These are phyloP conservation scores for Epistrophe eligans DNA, from an alignment of 2,888 invertebrate species.

Conservation along the genomic window DNA sequence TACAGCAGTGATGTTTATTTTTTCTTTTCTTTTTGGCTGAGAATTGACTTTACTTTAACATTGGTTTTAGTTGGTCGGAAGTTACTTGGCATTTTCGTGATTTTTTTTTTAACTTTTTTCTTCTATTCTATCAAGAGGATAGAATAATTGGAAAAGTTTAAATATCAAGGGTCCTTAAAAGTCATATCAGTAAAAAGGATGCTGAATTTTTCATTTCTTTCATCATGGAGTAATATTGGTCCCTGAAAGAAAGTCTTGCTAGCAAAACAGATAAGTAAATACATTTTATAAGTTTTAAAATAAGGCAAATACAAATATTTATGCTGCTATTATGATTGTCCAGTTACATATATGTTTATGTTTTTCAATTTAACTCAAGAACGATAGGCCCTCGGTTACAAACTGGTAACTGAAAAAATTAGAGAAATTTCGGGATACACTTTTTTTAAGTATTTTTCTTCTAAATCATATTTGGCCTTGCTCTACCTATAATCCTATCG, in stretches of 20 bases:
- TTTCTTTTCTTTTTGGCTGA: conserved; percentile 1
- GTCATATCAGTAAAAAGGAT: neutral
- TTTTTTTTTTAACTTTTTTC: neutral
- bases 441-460: no score
- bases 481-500: no score
- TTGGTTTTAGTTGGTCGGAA: conserved; percentile 4
- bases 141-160: conserved; percentile 66
- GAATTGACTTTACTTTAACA: conserved; percentile 33
- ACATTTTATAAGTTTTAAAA: no score
- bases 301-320: no score
- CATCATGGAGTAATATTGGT: neutral
- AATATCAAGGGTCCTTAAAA: conserved; percentile 52
- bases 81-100: conserved; percentile 10
- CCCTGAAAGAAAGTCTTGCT: neutral
- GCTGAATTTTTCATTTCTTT: neutral
- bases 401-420: no score
- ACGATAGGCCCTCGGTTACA: no score
- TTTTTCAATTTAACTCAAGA: no score
- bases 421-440: no score
- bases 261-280: neutral
- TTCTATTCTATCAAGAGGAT: conserved; percentile 36
- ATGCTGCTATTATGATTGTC: no score
- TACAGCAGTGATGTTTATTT: conserved; percentile 15
- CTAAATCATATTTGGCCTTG: no score
- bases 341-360: no score